Percentiles rank a stretch among this genome's conserved stretches.
Conservation (phyloP, 2,797 vertebrate species). For the Poeciliopsis paucimaculata region DNA sequence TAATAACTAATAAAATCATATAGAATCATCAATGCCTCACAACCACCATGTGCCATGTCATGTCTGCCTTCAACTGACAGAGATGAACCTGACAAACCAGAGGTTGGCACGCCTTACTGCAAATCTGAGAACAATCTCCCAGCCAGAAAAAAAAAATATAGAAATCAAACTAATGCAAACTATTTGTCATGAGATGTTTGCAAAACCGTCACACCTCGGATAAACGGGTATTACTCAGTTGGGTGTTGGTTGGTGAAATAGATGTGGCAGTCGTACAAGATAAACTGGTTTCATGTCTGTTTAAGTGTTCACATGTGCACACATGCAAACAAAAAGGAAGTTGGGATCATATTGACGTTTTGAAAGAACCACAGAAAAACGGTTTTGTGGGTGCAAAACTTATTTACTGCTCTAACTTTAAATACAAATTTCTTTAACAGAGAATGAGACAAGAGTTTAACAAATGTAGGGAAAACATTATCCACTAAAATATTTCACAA, state of each 20-base stretch:
- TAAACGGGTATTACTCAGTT: constrained; percentile 33
- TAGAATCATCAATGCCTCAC: constrained; percentile 1
- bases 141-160: constrained; percentile 8
- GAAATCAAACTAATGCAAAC: constrained; percentile 60
- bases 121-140: constrained; percentile 3
- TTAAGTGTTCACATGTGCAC: not conserved
- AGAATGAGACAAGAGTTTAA: not conserved
- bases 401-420: not conserved
- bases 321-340: not conserved
- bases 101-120: constrained; percentile 11
- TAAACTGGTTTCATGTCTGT: constrained; percentile 55
- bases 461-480: not conserved
- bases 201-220: constrained; percentile 48
- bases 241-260: constrained; percentile 46
- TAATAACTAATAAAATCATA: not conserved
- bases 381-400: not conserved
- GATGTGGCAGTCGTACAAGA: constrained; percentile 37
- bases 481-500: not conserved
- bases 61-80: constrained; percentile 21
- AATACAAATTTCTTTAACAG: not conserved
- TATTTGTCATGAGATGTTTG: constrained; percentile 35
- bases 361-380: not conserved
- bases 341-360: not conserved
- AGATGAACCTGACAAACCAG: constrained; percentile 37
- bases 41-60: not conserved